A percentile compares a stretch with the other conserved stretches of the same genome.
These are phyloP conservation scores for Rotaria macrura DNA, from an alignment of 2,888 invertebrate genomes.

Conservation along the genomic window DNA sequence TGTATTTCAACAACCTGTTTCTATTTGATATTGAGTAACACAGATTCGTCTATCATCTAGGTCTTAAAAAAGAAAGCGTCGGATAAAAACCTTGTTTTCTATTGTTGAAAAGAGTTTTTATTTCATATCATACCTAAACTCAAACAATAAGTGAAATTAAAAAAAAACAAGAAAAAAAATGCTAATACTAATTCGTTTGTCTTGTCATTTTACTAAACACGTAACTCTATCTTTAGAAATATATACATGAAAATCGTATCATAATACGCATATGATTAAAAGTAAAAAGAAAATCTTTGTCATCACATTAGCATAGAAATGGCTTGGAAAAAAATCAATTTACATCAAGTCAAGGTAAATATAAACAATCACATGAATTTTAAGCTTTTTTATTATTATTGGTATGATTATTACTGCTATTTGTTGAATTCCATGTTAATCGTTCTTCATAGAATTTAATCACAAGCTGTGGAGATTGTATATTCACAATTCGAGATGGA, in stretches of 20 bases:
- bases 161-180: not conserved
- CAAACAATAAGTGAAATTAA: not conserved
- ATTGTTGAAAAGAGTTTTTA: not conserved
- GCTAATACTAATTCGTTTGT: not conserved
- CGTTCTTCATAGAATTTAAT: constrained; percentile 6
- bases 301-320: not conserved
- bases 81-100: too few species aligned
- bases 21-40: too few species aligned
- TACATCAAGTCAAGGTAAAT: not conserved
- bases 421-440: not conserved
- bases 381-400: not conserved
- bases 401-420: not conserved
- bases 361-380: too few species aligned
- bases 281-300: not conserved
- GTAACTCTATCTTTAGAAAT: not conserved
- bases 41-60: too few species aligned
- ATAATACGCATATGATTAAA: not conserved
- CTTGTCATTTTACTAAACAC: not conserved
- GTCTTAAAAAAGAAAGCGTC: too few species aligned
- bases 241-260: not conserved
- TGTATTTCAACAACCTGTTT: too few species aligned
- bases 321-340: not conserved
- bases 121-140: not conserved
- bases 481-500: constrained; percentile 7
- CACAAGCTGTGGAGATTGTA: not conserved